A percentile compares a stretch with the other conserved stretches of the same genome.
These are phyloP conservation scores for Poliocrania exsul DNA, from an alignment of 2,797 vertebrate genomes.

Conservation along the genomic window DNA sequence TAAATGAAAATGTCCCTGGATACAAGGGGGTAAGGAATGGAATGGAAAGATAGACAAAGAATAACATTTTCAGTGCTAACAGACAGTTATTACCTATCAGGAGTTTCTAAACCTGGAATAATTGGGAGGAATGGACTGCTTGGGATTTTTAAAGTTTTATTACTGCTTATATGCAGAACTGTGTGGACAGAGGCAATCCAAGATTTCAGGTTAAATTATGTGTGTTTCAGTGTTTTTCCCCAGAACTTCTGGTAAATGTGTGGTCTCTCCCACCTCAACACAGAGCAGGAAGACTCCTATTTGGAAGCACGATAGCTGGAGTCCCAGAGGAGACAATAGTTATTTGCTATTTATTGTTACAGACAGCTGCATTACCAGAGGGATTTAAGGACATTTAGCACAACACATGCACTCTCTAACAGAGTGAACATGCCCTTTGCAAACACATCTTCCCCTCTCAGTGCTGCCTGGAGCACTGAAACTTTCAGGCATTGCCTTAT, in stretches of 20 bases:
- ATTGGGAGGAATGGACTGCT: neutral
- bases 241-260: neutral
- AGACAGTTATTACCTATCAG: neutral
- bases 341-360: conserved; percentile 61
- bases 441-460: conserved; percentile 40
- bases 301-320: conserved; percentile 7
- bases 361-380: conserved; percentile 27
- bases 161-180: neutral
- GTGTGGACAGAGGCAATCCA: neutral
- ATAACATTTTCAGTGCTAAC: neutral
- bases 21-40: neutral
- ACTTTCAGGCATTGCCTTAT: conserved; percentile 1
- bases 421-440: conserved; percentile 48
- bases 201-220: neutral
- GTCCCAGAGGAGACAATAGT: conserved; percentile 39
- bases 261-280: neutral
- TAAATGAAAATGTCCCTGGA: neutral
- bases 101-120: neutral
- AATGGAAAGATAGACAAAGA: neutral
- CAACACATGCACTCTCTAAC: conserved; percentile 24
- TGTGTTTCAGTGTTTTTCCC: neutral
- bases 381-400: conserved; percentile 53
- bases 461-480: conserved; percentile 19
- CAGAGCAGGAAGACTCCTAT: neutral
- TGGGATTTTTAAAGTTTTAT: neutral